Base-by-base conservation (phyloP, 1,140 invertebrate genomes). In the Telenomus remus region DNA sequence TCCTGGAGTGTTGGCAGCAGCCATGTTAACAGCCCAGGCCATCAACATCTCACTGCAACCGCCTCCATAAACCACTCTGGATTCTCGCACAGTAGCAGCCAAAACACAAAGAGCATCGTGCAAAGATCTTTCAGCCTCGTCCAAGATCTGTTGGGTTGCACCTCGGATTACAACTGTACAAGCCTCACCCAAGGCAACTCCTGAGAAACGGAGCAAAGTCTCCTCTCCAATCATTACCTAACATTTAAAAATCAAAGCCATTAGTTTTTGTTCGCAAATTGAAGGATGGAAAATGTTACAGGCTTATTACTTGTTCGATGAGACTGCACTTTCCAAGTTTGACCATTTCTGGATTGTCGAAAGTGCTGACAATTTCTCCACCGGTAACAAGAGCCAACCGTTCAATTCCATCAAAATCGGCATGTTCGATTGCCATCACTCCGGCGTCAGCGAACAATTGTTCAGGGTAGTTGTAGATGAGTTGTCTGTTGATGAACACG, bases 401-500 rank as follows among this genome's bases (percentile, higher is more conserved):
- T 87, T 99, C 98, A 82, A 99, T 98, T 47, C 98, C 98, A 89
- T 99, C 98, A 87, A 99, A 99, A 86, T 99, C 98, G 8, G 98
- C 98, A 89, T 99, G 98, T 85, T 99, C 98, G 84, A 99, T 99
- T 0, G 98, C 97, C 98, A 99, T 99, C 0, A 99, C 92, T 63
- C 95, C 95, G 69, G 96, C 95, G 91, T 99, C 98, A 53, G 98
- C 96, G 89, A 99, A 99, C 55, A 99, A 88, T 89, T 99, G 98
- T 87, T 99, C 98, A 0, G 98, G 98, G 85, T 99, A 99, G 87
- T 99, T 99, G 89, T 99, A 99, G 84, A 99, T 99, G 48, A 99
- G 89, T 89, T 99, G 98, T 79, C 96, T 94, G 88, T 99, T 99
- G 81, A 99, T 98, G 81, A 99, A 99, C 0, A 99, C 98, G 89